Conservation (phyloP, 2,888 invertebrate genomes). For the Cylindroiulus punctatus region DNA sequence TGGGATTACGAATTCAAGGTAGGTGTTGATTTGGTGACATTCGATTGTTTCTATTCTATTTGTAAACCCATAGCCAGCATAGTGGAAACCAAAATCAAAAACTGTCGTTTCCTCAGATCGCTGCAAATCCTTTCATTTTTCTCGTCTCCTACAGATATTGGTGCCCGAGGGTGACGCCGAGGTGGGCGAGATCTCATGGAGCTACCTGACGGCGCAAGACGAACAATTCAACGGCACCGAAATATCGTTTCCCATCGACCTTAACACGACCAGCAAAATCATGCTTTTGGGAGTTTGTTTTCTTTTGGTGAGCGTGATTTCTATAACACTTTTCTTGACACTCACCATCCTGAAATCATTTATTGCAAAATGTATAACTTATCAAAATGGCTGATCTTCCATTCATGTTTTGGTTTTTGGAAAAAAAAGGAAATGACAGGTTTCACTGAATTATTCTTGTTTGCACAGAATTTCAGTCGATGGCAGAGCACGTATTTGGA, state of each 20-base stretch:
- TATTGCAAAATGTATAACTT: no score
- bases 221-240: constrained; percentile 56
- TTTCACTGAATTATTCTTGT: no score
- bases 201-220: constrained; percentile 55
- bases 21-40: background rate
- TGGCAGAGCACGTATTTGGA: constrained; percentile 56
- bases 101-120: no score
- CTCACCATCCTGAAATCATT: no score
- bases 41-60: background rate
- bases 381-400: no score
- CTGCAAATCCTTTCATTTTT: no score
- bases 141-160: constrained; percentile 46
- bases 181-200: constrained; percentile 55
- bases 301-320: constrained; percentile 51
- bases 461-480: constrained; percentile 55
- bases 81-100: no score
- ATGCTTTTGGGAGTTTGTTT: constrained; percentile 57
- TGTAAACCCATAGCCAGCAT: no score
- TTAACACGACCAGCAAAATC: constrained; percentile 54
- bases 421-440: no score
- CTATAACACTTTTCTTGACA: background rate
- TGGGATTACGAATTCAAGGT: constrained; percentile 57
- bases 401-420: no score
- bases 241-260: constrained; percentile 55
- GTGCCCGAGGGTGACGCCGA: constrained; percentile 54